These are phyloP conservation scores for Strix aluco DNA, from an alignment of 2,113 vertebrate species.

Conservation along the genomic window DNA sequence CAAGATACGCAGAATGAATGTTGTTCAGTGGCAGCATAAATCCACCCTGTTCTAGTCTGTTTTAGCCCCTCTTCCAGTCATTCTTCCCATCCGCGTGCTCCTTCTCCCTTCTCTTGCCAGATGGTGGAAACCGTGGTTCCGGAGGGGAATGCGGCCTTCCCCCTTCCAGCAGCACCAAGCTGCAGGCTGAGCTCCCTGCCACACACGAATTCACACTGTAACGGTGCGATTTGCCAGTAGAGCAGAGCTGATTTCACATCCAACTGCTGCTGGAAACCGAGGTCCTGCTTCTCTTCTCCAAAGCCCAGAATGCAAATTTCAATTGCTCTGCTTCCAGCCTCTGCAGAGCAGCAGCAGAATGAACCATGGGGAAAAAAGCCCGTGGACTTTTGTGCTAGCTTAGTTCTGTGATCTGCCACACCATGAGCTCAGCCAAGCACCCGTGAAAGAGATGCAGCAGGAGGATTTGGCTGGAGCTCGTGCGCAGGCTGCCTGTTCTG, in stretches of 20 bases:
- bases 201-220: background rate
- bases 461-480: background rate
- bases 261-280: background rate
- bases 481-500: background rate
- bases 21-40: background rate
- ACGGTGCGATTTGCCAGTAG: background rate
- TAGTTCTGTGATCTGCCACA: background rate
- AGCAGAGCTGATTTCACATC: background rate
- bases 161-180: background rate
- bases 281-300: background rate
- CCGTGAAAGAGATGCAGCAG: background rate
- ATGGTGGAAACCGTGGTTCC: background rate
- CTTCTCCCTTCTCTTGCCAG: background rate
- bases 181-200: background rate
- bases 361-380: background rate
- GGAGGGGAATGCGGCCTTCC: background rate
- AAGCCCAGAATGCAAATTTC: background rate
- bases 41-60: background rate
- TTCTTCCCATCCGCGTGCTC: background rate
- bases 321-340: background rate
- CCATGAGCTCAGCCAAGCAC: background rate
- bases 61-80: background rate
- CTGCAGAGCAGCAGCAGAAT: background rate
- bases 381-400: background rate
- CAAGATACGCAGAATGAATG: background rate